Evolutionary conservation across 2,888 invertebrate species (phyloP), one percentile per base, ranked within the genome.

Genomic region (Hypselothyrea guttata): DNA sequence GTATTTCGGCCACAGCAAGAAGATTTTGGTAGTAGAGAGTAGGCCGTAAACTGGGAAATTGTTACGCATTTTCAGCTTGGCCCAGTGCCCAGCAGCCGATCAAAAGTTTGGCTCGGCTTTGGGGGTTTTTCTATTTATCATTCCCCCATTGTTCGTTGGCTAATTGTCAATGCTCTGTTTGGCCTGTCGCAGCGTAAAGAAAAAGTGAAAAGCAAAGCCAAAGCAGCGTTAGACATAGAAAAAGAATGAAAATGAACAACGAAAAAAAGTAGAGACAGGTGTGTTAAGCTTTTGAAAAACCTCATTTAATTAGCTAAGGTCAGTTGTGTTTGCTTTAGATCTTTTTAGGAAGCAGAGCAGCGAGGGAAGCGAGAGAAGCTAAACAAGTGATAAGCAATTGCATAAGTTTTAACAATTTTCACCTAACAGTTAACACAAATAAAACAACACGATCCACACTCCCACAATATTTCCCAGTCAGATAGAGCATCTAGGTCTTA

Each of bases 111-210:
- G 22, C 22, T 22, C 5, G 5, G 3, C 22, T 22, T 22, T 22
- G 2, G 2, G 22, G 22, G 22, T 22, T 22, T 22, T 22, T 22
- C 22, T 22, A 22, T 22, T 22, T 5, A 5, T 22, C 3, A 22
- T 22, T 22, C 22, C 42, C 44, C 16, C 40, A 30, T 40, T 22
- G n/a, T 44, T 30, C 31, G 30, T 47, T 28, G 54, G 45, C 66
- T 66, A 67, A 71, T 71, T 71, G 71, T 54, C 47, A 71, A 70
- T 70, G 70, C 70, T 71, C 70, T 71, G 67, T 71, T 70, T 70
- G 66, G 52, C 61, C 40, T 33, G 66, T 33, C 38, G 40, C 41
- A 33, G 49, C 27, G 22, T n/a, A n/a, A 22, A 22, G 8, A 13
- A 30, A 60, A 70, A 64, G 64, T 65, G 65, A 68, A 68, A 62